Percentiles rank a stretch among this genome's conserved stretches.
phyloP scores from a whole-genome alignment of 2,797 vertebrate genomes.

The Tenualosa thibaudeaui region DNA sequence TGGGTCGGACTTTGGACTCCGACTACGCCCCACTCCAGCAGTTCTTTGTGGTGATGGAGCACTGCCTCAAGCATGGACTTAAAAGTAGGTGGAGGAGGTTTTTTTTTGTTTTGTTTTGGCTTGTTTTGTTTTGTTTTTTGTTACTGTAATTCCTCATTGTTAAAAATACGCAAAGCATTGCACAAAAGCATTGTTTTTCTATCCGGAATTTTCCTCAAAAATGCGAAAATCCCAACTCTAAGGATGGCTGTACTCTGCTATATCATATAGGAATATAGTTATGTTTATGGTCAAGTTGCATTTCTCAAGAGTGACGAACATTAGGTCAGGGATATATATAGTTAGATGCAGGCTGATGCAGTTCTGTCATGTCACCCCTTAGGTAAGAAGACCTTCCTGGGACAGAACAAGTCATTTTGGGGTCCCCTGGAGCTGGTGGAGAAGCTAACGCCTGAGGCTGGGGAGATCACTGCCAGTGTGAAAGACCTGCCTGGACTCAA shows the following conservation, averaged over 20 bases:
- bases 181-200: too few species aligned
- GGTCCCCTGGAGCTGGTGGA: conserved; percentile 97
- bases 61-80: conserved; percentile 94
- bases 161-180: too few species aligned
- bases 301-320: too few species aligned
- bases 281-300: too few species aligned
- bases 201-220: background rate
- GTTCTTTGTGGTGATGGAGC: conserved; percentile 99
- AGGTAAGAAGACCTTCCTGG: conserved; percentile 98
- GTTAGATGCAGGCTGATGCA: background rate
- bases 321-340: background rate
- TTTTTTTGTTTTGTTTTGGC: background rate
- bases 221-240: background rate
- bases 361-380: background rate
- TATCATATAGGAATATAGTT: background rate
- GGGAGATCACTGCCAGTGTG: conserved; percentile 96
- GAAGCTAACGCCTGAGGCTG: conserved; percentile 95
- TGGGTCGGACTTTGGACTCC: conserved; percentile 93
- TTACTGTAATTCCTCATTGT: background rate
- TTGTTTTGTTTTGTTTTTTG: background rate
- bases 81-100: conserved; percentile 78
- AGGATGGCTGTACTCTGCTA: background rate
- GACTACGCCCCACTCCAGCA: conserved; percentile 98
- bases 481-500: conserved; percentile 97
- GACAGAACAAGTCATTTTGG: conserved; percentile 99